These are phyloP conservation scores for Cephus rjabovi DNA, from an alignment of 2,888 invertebrate genomes.

Conservation along the genomic window DNA sequence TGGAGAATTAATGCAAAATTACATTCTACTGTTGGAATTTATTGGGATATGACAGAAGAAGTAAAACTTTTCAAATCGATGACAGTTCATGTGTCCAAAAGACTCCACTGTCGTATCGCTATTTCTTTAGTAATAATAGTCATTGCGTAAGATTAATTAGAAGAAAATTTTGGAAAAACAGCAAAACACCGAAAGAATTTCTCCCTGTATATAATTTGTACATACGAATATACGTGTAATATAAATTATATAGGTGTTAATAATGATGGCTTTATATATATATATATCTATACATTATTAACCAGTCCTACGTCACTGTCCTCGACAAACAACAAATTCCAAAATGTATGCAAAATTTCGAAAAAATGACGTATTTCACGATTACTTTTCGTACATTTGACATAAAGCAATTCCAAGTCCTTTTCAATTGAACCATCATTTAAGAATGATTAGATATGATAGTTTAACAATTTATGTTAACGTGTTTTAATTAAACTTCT, in stretches of 20 bases:
- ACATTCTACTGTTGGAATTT: neutral
- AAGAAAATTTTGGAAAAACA: neutral
- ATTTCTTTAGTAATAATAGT: neutral
- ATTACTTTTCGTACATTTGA: neutral
- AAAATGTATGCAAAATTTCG: neutral
- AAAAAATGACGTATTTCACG: neutral
- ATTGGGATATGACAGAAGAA: neutral
- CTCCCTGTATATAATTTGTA: conserved; percentile 54
- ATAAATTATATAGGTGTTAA: conserved; percentile 34
- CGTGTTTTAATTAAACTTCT: neutral
- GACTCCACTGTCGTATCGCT: neutral
- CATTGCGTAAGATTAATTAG: neutral
- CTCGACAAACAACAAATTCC: neutral
- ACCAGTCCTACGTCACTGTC: neutral
- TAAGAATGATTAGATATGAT: too few relatives aligned
- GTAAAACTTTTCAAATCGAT: neutral
- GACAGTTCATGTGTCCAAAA: neutral
- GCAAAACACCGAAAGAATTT: conserved; percentile 18
- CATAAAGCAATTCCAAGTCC: neutral
- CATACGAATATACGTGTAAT: conserved; percentile 42
- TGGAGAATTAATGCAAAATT: neutral
- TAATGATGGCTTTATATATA: conserved; percentile 9
- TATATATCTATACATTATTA: neutral
- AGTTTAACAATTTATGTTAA: neutral
- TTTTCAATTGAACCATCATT: too few relatives aligned